Base-by-base conservation (phyloP, 1,140 invertebrate genomes). In the Scylla paramamosain region DNA sequence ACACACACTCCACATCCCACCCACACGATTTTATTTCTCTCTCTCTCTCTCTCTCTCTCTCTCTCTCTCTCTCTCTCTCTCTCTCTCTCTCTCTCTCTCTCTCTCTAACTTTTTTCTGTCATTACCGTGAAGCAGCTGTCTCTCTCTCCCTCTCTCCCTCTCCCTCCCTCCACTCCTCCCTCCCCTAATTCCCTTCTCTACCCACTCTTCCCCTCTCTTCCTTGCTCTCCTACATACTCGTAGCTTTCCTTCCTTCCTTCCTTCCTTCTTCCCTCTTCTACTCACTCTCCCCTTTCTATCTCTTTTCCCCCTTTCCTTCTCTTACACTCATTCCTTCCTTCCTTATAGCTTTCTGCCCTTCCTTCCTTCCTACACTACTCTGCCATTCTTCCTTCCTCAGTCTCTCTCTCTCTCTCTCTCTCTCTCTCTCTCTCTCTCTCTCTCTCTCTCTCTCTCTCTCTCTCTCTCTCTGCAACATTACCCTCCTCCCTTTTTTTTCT, bases 401-500 rank as follows among this genome's bases (percentile, higher is more conserved):
- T 39, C 87, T 39, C 87, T 14, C 84, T 87, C 84, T 87, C 84
- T 87, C 84, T 31, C 28, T 39, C 84, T 39, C 84, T 39, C 32
- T 86, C 84, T 87, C 84, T 87, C 84, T 87, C 84, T 87, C 84
- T 87, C 84, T 87, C 84, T 87, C 84, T 87, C 84, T 87, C 84
- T 39, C 87, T 39, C 87, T 14, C 84, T 87, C 84, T 87, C 84
- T 87, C 84, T 31, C 28, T 39, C 84, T 39, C 84, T 39, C 32
- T 86, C 84, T 87, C 84, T 87, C 84, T 87, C 84, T 87, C 84
- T 87, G 20, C 28, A 16, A n/a, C 84, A 16, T 29, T 25, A 87
- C 84, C 84, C 29, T 87, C 84, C 29, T 59, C 20, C 10, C 52
- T 20, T 12, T 20, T 20, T 16, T 12, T 59, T n/a, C 10, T 77